Percentiles rank a stretch among this genome's conserved stretches.
Conservation (phyloP, 1,140 invertebrate species). For the Aphidius gifuensis region DNA sequence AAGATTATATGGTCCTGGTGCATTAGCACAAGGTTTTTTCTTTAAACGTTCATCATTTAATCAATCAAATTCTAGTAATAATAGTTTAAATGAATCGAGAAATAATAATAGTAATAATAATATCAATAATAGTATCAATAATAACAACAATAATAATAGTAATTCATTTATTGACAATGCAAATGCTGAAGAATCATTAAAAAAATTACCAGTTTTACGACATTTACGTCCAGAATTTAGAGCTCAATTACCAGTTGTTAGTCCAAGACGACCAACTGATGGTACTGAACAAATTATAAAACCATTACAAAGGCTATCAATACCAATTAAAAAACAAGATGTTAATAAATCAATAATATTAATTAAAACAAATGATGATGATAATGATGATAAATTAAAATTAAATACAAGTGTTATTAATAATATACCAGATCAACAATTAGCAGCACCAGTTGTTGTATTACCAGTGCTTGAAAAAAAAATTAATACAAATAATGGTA, state of each 20-base stretch:
- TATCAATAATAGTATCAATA: too few species aligned
- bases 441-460: conserved; percentile 54
- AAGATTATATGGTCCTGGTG: conserved; percentile 79
- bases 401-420: conserved; percentile 31
- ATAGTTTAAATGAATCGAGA: conserved; percentile 50
- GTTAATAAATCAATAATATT: background rate
- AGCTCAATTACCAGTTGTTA: conserved; percentile 73
- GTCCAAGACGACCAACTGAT: conserved; percentile 57
- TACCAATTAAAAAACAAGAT: conserved; percentile 19
- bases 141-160: conserved; percentile 45
- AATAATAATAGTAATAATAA: conserved; percentile 2
- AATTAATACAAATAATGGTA: conserved; percentile 34
- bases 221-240: conserved; percentile 80
- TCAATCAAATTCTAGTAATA: conserved; percentile 45
- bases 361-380: conserved; percentile 21
- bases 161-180: conserved; percentile 42
- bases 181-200: conserved; percentile 47
- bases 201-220: conserved; percentile 69
- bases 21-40: conserved; percentile 78
- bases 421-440: conserved; percentile 51
- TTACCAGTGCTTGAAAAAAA: conserved; percentile 47
- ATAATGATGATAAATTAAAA: conserved; percentile 29
- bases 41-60: conserved; percentile 52
- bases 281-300: conserved; percentile 51
- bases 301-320: conserved; percentile 41